phyloP scores from a whole-genome alignment of 2,888 invertebrate species.

The Tetragonisca angustula region DNA sequence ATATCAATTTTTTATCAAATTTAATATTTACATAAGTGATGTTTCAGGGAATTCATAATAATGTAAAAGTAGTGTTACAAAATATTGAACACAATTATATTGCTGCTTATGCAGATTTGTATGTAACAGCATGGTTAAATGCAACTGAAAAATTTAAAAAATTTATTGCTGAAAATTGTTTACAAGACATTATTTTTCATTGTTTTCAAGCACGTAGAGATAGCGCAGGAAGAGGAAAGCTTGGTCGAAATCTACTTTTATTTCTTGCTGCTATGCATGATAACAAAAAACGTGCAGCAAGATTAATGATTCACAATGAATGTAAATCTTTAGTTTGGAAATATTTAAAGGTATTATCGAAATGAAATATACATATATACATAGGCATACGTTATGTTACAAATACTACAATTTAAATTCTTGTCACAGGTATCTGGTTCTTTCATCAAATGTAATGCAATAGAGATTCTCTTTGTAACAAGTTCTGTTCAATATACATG shows the following conservation, averaged over 20 bases:
- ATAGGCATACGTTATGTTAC: neutral
- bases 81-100: conserved; percentile 34
- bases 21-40: neutral
- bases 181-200: conserved; percentile 66
- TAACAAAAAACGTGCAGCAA: conserved; percentile 38
- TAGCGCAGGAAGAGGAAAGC: conserved; percentile 49
- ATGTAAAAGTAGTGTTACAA: conserved; percentile 62
- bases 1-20: neutral
- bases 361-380: neutral
- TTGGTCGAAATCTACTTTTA: conserved; percentile 64
- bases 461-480: conserved; percentile 67
- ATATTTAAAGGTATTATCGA: conserved; percentile 66
- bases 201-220: conserved; percentile 62
- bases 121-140: conserved; percentile 58
- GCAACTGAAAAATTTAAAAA: conserved; percentile 46
- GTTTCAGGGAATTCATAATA: conserved; percentile 65
- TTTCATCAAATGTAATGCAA: conserved; percentile 67
- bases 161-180: conserved; percentile 60
- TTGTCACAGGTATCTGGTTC: conserved; percentile 64
- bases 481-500: conserved; percentile 42
- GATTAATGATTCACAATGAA: conserved; percentile 55
- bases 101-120: conserved; percentile 64
- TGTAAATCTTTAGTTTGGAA: conserved; percentile 61
- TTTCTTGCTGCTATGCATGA: conserved; percentile 60
- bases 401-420: conserved; percentile 5